Conservation (phyloP, 2,113 vertebrate species). For the Parotia lawesii region DNA sequence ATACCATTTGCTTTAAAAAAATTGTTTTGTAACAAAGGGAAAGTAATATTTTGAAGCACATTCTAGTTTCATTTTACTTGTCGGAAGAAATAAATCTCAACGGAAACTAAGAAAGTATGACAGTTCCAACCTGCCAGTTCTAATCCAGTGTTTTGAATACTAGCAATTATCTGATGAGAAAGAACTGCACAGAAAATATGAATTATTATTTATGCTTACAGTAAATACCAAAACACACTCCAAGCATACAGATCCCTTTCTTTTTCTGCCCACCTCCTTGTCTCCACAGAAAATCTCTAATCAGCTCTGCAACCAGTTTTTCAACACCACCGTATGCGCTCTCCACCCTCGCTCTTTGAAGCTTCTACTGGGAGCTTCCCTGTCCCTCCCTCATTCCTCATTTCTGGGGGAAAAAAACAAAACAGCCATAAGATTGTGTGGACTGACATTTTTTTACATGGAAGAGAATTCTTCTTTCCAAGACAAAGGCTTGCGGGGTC, state of each 20-base stretch:
- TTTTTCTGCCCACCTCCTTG: not conserved
- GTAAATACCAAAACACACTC: not conserved
- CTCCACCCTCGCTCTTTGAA: not conserved
- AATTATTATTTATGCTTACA: not conserved
- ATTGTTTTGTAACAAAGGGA: not conserved
- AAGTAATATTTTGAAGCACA: not conserved
- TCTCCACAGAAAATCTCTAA: not conserved
- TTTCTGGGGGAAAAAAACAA: not conserved
- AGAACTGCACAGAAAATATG: not conserved
- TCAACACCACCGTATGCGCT: accelerated
- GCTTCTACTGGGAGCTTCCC: not conserved
- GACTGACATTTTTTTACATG: not conserved
- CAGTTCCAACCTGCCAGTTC: not conserved
- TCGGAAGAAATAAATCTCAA: not conserved
- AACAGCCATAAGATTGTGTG: not conserved
- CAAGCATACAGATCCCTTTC: accelerated
- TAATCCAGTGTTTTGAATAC: not conserved
- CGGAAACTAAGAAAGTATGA: not conserved
- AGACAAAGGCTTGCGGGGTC: accelerated
- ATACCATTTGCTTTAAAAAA: not conserved
- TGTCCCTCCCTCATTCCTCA: not conserved
- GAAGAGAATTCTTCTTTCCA: not conserved
- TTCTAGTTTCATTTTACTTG: not conserved
- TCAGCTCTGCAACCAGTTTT: not conserved
- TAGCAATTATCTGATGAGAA: not conserved